Conservation (phyloP, 2,113 vertebrate species). For the Syrmaticus mikado region DNA sequence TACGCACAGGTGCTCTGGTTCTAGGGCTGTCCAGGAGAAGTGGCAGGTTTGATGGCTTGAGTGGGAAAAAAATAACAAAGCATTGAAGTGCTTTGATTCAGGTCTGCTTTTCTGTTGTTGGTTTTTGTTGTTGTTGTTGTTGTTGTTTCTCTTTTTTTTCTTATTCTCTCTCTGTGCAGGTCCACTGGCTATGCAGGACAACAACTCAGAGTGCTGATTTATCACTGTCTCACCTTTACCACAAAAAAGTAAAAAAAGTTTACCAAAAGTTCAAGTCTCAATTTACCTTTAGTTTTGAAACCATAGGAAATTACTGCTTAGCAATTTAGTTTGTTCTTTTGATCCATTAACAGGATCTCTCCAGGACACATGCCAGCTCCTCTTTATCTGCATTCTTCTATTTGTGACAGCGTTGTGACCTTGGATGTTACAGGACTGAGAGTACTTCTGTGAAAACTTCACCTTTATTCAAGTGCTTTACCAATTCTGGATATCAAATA, state of each 20-base stretch:
- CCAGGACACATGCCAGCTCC: conserved; percentile 7
- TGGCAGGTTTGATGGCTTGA: background rate
- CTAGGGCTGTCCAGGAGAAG: background rate
- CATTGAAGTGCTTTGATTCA: background rate
- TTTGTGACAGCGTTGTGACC: conserved; percentile 7
- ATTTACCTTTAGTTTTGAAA: background rate
- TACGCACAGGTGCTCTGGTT: background rate
- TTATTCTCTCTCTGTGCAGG: background rate
- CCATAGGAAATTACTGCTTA: background rate
- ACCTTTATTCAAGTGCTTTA: conserved; percentile 20
- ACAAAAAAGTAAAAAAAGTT: background rate
- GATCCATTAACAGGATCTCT: background rate
- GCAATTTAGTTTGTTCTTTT: background rate
- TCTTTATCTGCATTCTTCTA: background rate
- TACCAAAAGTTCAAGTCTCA: background rate
- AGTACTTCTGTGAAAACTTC: background rate
- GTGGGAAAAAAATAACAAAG: background rate
- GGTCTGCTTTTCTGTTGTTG: background rate
- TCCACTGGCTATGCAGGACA: background rate
- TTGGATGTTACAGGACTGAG: background rate
- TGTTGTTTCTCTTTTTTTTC: background rate
- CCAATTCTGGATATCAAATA: conserved; percentile 9
- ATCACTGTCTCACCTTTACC: background rate
- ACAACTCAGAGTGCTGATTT: background rate
- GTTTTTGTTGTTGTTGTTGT: too few relatives aligned